Conservation (phyloP, 2,113 vertebrate species). For the Azemiops feae region DNA sequence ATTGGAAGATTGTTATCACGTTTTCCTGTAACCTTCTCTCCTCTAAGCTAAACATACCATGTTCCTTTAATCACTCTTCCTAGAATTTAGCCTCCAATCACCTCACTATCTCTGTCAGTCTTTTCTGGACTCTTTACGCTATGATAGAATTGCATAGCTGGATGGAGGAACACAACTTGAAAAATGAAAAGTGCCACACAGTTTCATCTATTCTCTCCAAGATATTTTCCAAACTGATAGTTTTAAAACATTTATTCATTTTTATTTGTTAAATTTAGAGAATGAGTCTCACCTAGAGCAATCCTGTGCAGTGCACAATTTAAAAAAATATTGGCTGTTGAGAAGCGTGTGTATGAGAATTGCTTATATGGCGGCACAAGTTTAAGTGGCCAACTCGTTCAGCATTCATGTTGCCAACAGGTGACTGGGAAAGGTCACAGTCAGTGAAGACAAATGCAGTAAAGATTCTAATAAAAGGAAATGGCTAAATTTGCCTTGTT, state of each 20-base stretch:
- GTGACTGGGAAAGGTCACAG: background rate
- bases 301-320: background rate
- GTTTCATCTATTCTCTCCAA: background rate
- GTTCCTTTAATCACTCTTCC: background rate
- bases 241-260: background rate
- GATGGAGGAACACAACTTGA: slow-evolving; percentile 32
- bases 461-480: background rate
- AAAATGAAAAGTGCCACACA: slow-evolving; percentile 3
- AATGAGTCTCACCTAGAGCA: background rate
- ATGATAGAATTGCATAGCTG: background rate
- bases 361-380: background rate
- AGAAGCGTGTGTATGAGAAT: background rate
- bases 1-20: background rate
- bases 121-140: background rate
- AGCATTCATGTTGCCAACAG: background rate
- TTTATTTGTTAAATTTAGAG: background rate
- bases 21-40: background rate
- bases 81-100: background rate
- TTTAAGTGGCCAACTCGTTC: background rate
- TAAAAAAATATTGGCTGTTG: background rate
- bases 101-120: background rate
- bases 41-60: background rate
- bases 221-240: background rate
- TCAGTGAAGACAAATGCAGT: background rate
- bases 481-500: background rate